Base-by-base conservation (phyloP, 1,140 invertebrate genomes). In the Eciton burchellii region DNA sequence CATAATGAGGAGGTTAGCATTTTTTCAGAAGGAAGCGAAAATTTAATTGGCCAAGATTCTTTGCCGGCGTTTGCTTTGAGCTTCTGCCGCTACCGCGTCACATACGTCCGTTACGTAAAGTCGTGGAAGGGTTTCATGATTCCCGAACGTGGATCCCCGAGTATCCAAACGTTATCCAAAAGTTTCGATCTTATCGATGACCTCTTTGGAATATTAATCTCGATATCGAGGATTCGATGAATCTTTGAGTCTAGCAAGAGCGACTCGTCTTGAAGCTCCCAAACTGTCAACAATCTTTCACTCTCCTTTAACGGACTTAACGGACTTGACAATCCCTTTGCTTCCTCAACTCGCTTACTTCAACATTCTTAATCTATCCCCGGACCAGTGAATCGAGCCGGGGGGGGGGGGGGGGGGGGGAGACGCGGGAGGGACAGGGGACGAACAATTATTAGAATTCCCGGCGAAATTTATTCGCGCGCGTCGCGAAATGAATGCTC, bases 381-480 rank as follows among this genome's bases (percentile, higher is more conserved):
- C 8, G 26, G 26, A 8, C 0, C 29, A 41, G 29, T 3, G 16
- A 16, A 21, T 6, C 6, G 35, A 35, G 35, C 35, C 49, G 24
- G 29, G 54, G 9, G 11, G 21, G 8, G 12, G 49, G 24, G n/a
- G 24, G 29, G 54, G 9, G 11, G 21, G 8, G 12, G 49, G 24
- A n/a, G n/a, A n/a, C n/a, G n/a, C n/a, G n/a, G n/a, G n/a, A n/a
- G n/a, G n/a, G 24, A 0, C n/a, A 6, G 70, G 43, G n/a, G 29
- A 57, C 3, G 65, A 70, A 70, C 56, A 83, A 86, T 87, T 83
- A 86, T 84, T 79, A 83, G 26, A 84, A 35, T 71, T 72, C 26
- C 45, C 70, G 21, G 9, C 47, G 82, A 86, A 84, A 87, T 87
- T 87, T 86, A 87, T 87, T 87, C 86, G 85, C 82, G 85, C 49